Evolutionary conservation across 1,140 invertebrate genomes (phyloP).

Genomic region (Pseudoatta argentina): DNA sequence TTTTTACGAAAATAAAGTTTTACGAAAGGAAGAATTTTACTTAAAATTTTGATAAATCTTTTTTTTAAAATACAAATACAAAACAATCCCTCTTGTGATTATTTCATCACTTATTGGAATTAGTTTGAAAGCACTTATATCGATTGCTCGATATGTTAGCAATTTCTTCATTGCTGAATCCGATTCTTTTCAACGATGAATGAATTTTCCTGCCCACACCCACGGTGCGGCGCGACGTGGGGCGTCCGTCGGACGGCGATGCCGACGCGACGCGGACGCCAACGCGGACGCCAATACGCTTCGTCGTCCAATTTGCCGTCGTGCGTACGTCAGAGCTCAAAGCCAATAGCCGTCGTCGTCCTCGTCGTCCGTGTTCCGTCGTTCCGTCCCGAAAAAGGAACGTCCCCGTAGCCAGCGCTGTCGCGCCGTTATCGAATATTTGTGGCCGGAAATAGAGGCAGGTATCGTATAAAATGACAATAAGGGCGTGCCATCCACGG

Average conservation of each 20-base stretch:
- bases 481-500: constrained; percentile 74
- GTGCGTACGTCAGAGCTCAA: constrained; percentile 52
- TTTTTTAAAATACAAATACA: not conserved
- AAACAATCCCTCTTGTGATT: not conserved
- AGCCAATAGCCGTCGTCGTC: constrained; percentile 73
- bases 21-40: not conserved
- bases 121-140: too few species aligned
- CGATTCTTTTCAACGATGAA: constrained; percentile 5
- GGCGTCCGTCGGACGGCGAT: constrained; percentile 2
- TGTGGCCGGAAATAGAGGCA: constrained; percentile 77
- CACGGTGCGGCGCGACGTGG: not conserved
- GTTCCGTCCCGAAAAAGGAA: constrained; percentile 68
- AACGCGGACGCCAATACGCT: not conserved
- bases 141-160: not conserved
- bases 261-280: not conserved
- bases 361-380: constrained; percentile 63
- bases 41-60: not conserved
- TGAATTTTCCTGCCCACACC: constrained; percentile 1
- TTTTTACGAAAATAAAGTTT: not conserved
- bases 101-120: not conserved
- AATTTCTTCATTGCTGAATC: constrained; percentile 1
- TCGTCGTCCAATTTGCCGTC: constrained; percentile 74
- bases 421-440: constrained; percentile 77
- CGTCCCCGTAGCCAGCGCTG: constrained; percentile 59
- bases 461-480: constrained; percentile 80